Percentiles rank a stretch among this genome's conserved stretches.
Evolutionary conservation across 1,140 invertebrate species (phyloP).

Genomic region (Steinernema khuongi): DNA sequence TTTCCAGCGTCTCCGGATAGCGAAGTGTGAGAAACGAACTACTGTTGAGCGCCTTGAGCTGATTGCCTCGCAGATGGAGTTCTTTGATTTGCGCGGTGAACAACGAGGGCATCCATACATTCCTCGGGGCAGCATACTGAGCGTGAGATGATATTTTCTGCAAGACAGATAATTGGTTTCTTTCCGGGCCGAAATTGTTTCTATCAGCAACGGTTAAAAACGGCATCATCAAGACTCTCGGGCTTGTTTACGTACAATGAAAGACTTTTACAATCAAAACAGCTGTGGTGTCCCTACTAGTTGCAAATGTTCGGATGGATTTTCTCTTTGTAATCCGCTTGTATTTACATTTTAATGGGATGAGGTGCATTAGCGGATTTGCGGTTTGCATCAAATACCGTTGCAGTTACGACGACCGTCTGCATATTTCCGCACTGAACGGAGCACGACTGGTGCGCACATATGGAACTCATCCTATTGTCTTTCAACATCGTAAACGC

Average conservation of each 20-base stretch:
- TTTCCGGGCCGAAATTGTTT: background rate
- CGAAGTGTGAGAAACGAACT: conserved; percentile 5
- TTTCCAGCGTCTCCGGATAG: conserved; percentile 11
- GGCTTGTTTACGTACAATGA: background rate
- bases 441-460: background rate
- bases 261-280: background rate
- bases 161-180: background rate
- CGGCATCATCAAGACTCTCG: background rate
- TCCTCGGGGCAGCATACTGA: background rate
- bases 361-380: background rate
- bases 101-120: conserved; percentile 3
- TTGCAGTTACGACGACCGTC: no score
- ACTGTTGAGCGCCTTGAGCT: background rate
- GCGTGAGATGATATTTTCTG: background rate
- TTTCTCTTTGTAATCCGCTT: no score
- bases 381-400: no score
- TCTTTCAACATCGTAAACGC: background rate
- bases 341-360: background rate
- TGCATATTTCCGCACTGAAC: no score
- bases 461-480: background rate
- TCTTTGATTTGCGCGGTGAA: conserved; percentile 15
- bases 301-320: no score
- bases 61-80: background rate
- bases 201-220: background rate
- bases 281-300: no score